Base-by-base conservation (phyloP, 2,888 invertebrate genomes). In the Drosophila tanythrix region DNA sequence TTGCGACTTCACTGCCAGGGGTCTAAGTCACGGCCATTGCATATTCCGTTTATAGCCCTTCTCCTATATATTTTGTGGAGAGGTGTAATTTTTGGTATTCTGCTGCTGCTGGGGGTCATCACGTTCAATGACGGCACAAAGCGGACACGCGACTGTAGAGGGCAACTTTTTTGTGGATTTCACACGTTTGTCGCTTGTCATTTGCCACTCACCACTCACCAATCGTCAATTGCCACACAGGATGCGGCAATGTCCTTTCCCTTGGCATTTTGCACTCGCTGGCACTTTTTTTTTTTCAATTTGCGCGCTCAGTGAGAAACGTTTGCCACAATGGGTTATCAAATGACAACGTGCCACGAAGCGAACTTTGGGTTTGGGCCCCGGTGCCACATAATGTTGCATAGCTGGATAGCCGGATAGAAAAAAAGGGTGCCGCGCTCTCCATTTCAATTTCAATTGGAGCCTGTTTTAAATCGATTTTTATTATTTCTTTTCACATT, bases 391-490 rank as follows among this genome's bases (percentile, higher is more conserved):
- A 57, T 70, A 74, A 56, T 61, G 65, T 73, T 66, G 78, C 77
- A 80, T 80, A 76, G 80, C 70, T 43, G 70, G 38, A 68, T 48
- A 70, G 43, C 60, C 48, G 51, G 51, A 52, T 62, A 62, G 71
- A 18, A 36, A 21, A 25, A 55, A 38, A 62, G 75, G 71, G 55
- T 58, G 68, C 55, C 64, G 51, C 73, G 51, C 70, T 62, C 77
- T 82, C 82, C 86, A 86, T 90, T 86, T 86, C 87, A 88, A 87
- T 88, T 87, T 86, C 89, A 82, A 86, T 90, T 87, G 80, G 59
- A 74, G 83, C 87, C 89, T 88, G 89, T 88, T 87, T 78, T 89
- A 88, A 87, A 87, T 87, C 87, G 87, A 87, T 87, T 87, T 87
- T 87, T 84, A 84, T 83, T 90, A 90, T 90, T 87, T 87, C 53